phyloP scores from a whole-genome alignment of 2,113 vertebrate species.

The Pteropus alecto region DNA sequence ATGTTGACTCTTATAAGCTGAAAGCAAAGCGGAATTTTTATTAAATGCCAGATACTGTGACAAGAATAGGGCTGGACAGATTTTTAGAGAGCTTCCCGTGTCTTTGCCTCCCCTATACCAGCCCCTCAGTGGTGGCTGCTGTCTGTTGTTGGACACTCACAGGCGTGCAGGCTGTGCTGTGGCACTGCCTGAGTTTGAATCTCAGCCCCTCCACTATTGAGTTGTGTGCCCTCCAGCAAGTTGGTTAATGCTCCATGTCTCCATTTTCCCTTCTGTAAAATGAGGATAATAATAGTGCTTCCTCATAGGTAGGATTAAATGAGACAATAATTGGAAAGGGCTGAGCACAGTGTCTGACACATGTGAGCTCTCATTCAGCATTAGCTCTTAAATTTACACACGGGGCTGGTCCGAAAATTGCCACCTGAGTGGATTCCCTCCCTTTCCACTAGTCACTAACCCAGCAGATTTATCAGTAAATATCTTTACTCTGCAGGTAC shows the following conservation, averaged over 20 bases:
- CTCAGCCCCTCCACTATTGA: neutral
- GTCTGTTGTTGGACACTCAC: accelerated
- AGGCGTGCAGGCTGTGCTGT: accelerated
- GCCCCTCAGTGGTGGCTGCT: neutral
- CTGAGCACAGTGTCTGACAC: neutral
- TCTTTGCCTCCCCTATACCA: neutral
- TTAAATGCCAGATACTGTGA: neutral
- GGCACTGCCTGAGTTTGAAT: neutral
- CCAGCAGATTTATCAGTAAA: neutral
- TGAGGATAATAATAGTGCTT: neutral
- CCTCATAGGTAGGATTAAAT: constrained; percentile 20
- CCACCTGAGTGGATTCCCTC: neutral
- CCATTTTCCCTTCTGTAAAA: neutral
- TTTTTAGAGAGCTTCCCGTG: neutral
- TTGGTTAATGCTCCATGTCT: neutral
- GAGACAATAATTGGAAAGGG: constrained; percentile 24
- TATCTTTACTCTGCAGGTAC: neutral
- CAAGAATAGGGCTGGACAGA: neutral
- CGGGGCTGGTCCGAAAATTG: neutral
- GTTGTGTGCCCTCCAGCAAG: neutral
- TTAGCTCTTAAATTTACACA: neutral
- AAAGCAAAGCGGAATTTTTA: constrained; percentile 27
- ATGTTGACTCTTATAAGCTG: constrained; percentile 19
- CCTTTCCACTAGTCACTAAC: neutral
- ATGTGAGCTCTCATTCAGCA: neutral